Base-by-base conservation (phyloP, 2,113 vertebrate species). In the Melanostigma gelatinosum region DNA sequence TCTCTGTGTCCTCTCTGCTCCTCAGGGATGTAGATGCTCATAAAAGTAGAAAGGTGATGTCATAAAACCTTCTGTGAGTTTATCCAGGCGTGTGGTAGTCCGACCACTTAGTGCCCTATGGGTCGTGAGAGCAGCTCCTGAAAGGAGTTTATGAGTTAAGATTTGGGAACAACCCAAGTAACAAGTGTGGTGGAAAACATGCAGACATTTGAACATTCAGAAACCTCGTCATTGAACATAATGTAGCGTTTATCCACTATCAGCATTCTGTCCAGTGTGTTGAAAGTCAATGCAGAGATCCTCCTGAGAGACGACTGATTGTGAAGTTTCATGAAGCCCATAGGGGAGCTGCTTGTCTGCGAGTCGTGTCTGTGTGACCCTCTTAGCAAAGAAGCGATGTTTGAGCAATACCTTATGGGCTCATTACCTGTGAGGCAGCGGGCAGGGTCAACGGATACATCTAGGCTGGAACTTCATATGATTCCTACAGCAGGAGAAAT, bases 241-340 rank as follows among this genome's bases (percentile, higher is more conserved):
- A 27, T 54, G 8, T 18, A 24, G 46, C 12, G 48, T 72, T 34
- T 64, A 3, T 20, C 24, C 34, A 15, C 1, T 15, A 55, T 69
- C 57, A 36, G 13, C 36, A 46, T 6, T 62, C n/a, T 61, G 40
- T 29, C 18, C 24, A 68, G 42, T 46, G 6, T 58, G 61, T 62
- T 81, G 24, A 6, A 62, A 8, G 27, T 48, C 27, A 36, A 36
- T 24, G 46, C 55, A 0, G 36, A 69, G 27, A 44, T 54, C 18
- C 1, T n/a, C 24, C 36, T 8, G 36, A 63, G 54, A 75, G 79
- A 80, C 11, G n/a, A 42, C 18, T 54, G 64, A 69, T 62, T 46
- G 69, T 66, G 16, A 67, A 67, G 71, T 74, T 54, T 74, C n/a
- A 55, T 27, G 15, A 12, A 24, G 57, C 54, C 48, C 57, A 29